Evolutionary conservation across 2,888 invertebrate genomes (phyloP).

Genomic region (Apotomis turbidana): DNA sequence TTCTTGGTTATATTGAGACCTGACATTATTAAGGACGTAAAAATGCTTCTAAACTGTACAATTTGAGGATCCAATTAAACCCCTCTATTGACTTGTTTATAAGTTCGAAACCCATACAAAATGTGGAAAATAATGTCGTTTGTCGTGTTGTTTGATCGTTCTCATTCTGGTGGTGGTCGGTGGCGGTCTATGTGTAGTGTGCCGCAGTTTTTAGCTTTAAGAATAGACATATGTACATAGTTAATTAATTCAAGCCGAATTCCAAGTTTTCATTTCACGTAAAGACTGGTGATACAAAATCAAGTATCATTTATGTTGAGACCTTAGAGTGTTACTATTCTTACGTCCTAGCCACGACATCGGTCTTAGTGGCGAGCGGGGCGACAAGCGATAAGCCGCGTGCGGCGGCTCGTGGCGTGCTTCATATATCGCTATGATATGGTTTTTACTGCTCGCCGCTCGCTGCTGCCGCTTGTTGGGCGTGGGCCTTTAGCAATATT

Average conservation of each 20-base stretch:
- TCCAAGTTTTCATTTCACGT: not conserved
- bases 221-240: no score
- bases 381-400: no score
- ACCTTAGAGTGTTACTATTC: no score
- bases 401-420: no score
- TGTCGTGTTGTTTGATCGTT: slow-evolving; percentile 51
- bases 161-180: slow-evolving; percentile 46
- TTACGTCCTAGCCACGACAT: no score
- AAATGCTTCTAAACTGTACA: slow-evolving; percentile 6
- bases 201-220: slow-evolving; percentile 11
- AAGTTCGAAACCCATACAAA: slow-evolving; percentile 4
- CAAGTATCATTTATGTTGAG: no score
- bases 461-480: no score
- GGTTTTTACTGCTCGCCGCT: no score
- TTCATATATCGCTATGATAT: no score
- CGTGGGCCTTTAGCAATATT: no score
- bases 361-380: no score
- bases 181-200: slow-evolving; percentile 30
- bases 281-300: not conserved
- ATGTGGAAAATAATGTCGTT: slow-evolving; percentile 42
- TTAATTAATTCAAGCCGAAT: no score
- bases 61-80: not conserved
- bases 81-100: not conserved
- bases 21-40: slow-evolving; percentile 24
- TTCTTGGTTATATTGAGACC: not conserved